Evolutionary conservation across 2,113 vertebrate species (phyloP), one percentile per base, ranked within the genome.

Genomic region (Struthio camelus): DNA sequence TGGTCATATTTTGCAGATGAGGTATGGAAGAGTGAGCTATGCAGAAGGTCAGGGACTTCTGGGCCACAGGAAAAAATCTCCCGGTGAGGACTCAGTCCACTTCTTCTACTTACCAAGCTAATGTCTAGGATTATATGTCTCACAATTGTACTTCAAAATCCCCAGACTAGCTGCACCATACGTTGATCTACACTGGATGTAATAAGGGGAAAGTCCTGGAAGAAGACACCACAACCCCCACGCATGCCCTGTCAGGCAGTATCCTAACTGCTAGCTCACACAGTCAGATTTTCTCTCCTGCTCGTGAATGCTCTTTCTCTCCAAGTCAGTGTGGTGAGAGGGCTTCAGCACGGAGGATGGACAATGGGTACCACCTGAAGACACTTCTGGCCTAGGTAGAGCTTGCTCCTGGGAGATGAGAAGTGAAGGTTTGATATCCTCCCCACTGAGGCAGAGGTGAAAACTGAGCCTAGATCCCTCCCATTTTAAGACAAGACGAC

Each of bases 11-110:
- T 81, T 2, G 1, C 25, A 59, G 13, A 17, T 23, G 17, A 10
- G 4, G 2, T 36, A 6, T 61, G n/a, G 53, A 72, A 80, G 14
- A 11, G n/a, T 1, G 11, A 72, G 14, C 34, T 38, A 59, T 36
- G 54, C 89, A 72, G 42, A 71, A 75, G 90, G 71, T 11, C 32
- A 46, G 50, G 69, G 28, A 15, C 34, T 24, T 71, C 67, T 19
- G 19, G 70, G 48, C 36, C 48, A 51, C 17, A 69, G 5, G 5
- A 66, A 28, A 44, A 84, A 87, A 56, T 62, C 8, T 86, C 15
- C n/a, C 17, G 0, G 0, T 64, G 24, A 9, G 32, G 40, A 25
- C 1, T 4, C 24, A 89, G 34, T 3, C 6, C 46, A 54, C 6
- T 62, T 67, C 75, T 81, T 12, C 28, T 18, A 3, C 1, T 2